Conservation (phyloP, 2,113 vertebrate genomes). For the Pitta sordida region DNA sequence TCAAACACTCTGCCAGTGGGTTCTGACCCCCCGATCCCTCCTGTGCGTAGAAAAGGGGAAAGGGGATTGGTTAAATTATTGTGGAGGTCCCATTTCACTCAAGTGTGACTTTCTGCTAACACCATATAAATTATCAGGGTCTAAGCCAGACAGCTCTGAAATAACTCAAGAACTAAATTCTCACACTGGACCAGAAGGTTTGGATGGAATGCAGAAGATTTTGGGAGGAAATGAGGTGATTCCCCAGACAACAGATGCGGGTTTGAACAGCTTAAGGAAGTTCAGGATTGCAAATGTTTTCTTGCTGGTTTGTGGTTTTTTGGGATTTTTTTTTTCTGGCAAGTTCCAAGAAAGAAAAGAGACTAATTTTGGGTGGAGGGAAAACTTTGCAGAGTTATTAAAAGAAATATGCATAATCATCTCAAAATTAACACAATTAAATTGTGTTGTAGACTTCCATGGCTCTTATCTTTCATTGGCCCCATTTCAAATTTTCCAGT, state of each 20-base stretch:
- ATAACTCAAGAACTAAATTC: neutral
- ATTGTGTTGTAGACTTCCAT: neutral
- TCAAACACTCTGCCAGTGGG: neutral
- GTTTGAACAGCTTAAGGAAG: constrained; percentile 16
- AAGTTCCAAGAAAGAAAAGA: neutral
- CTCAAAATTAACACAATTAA: constrained; percentile 10
- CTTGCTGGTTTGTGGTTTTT: neutral
- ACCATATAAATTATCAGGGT: neutral
- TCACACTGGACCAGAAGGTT: neutral
- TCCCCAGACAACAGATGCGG: neutral
- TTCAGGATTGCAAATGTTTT: neutral
- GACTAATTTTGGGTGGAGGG: neutral
- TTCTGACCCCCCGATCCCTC: neutral
- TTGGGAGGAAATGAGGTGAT: constrained; percentile 21
- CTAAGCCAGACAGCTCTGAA: neutral
- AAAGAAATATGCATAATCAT: neutral
- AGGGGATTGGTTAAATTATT: neutral
- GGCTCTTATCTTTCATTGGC: constrained; percentile 26
- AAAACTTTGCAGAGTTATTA: neutral
- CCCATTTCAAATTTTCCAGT: neutral
- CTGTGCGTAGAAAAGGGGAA: neutral
- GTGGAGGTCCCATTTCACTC: neutral
- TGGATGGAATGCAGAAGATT: neutral
- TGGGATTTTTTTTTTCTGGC: neutral
- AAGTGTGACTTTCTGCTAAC: neutral